phyloP scores from a whole-genome alignment of 1,140 invertebrate genomes.

The Semibalanus balanoides region DNA sequence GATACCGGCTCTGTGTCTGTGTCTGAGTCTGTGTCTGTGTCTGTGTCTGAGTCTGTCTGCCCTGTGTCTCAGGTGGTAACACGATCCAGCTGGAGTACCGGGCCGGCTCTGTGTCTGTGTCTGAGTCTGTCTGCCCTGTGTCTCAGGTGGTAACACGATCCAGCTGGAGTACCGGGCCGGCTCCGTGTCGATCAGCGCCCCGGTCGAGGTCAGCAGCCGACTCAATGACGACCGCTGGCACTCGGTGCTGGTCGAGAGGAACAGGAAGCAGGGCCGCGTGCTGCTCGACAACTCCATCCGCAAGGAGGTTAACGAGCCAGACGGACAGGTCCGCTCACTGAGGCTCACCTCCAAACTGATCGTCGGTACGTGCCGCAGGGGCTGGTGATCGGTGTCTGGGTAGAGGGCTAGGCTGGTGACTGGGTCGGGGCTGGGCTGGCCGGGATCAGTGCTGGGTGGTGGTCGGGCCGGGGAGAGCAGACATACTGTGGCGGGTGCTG shows the following conservation, averaged over 20 bases:
- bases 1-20: too few species aligned
- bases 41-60: too few species aligned
- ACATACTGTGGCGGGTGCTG: too few species aligned
- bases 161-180: background rate
- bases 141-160: background rate
- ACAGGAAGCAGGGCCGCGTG: slow-evolving; percentile 67
- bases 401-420: too few species aligned
- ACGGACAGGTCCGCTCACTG: slow-evolving; percentile 61
- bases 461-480: too few species aligned
- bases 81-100: too few species aligned
- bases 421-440: too few species aligned
- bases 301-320: slow-evolving; percentile 61
- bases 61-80: too few species aligned
- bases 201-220: slow-evolving; percentile 29
- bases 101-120: too few species aligned
- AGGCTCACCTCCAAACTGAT: slow-evolving; percentile 67
- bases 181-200: background rate
- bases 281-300: slow-evolving; percentile 72
- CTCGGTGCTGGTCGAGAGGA: slow-evolving; percentile 84
- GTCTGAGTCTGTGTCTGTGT: too few species aligned
- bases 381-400: too few species aligned
- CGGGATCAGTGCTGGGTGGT: too few species aligned
- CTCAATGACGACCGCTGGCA: slow-evolving; percentile 88
- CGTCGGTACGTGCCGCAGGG: slow-evolving; percentile 45
- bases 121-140: background rate